Percentiles rank a stretch among this genome's conserved stretches.
phyloP scores from a whole-genome alignment of 1,140 invertebrate genomes.

The Tribolium castaneum region DNA sequence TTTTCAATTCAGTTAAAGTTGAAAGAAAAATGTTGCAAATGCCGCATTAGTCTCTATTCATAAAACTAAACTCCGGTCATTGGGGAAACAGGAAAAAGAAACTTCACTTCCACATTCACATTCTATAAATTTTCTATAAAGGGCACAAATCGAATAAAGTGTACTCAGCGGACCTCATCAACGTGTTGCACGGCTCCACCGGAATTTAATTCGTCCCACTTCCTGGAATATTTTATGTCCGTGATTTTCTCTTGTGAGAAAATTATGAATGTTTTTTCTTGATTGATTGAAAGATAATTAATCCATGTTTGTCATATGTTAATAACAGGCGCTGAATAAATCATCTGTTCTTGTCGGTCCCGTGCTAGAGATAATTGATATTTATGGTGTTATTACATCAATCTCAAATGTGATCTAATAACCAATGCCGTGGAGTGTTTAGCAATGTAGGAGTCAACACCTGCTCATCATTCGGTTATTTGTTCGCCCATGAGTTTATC shows the following conservation, averaged over 20 bases:
- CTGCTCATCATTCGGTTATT: background rate
- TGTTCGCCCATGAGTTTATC: background rate
- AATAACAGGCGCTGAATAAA: background rate
- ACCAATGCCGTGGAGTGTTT: background rate
- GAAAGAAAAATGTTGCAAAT: background rate
- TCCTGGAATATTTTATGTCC: background rate
- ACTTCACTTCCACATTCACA: background rate
- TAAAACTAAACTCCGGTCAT: background rate
- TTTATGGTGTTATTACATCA: background rate
- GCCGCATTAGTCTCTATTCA: background rate
- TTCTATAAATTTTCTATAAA: background rate
- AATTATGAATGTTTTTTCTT: background rate
- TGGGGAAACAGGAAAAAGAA: background rate
- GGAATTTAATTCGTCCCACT: background rate
- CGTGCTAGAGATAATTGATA: background rate
- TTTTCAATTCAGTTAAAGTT: background rate
- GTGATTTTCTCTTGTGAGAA: background rate
- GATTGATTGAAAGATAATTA: background rate
- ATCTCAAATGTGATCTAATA: background rate
- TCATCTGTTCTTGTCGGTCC: background rate
- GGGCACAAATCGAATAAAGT: conserved; percentile 1
- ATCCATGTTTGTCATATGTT: background rate
- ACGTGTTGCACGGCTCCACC: background rate
- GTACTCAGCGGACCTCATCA: background rate
- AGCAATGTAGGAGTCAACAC: background rate